Base-by-base conservation (phyloP, 2,797 vertebrate species). In the Discoglossus pictus region DNA sequence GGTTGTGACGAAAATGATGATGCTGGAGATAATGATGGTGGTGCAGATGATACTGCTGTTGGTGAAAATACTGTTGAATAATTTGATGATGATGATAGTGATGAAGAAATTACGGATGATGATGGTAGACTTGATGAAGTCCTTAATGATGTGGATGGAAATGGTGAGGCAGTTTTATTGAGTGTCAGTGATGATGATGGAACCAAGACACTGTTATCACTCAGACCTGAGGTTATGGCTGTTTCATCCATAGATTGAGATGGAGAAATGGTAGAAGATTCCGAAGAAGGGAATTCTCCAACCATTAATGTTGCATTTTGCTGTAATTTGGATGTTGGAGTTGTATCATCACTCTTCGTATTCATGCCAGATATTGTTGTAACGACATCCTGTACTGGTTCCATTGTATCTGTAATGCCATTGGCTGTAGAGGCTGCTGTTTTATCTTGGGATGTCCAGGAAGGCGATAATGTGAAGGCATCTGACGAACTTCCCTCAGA, bases 161-260 rank as follows among this genome's bases (percentile, higher is more conserved):
- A 81, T 73, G 83, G 68, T 61, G 77, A 48, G 73, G 54, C 54
- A 48, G 73, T 1, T n/a, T 67, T 61, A 6, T 0, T 68, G 46
- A 60, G 69, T 40, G 63, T 74, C 74, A 66, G 74, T 61, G 77
- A 65, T 12, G 70, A 76, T 63, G 58, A 67, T 43, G 36, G 52
- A 72, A 77, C 70, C 65, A 75, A 73, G 82, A 78, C 87, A 82
- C 80, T 82, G 74, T 77, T 80, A 60, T 73, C 79, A 82, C 78
- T 86, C 93, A 92, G 89, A 98, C 97, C 95, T 97, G 93, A 89
- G 79, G 78, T 71, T 44, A 80, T 67, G 64, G 86, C 80, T 50
- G 79, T 79, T 79, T 84, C 88, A 44, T 78, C 75, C 74, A 58
- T 73, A 51, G 82, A 75, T 58, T 72, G 84, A 76, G 79, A 52